These are phyloP conservation scores for Garrulus glandarius DNA, from an alignment of 2,797 vertebrate genomes.

Conservation along the genomic window DNA sequence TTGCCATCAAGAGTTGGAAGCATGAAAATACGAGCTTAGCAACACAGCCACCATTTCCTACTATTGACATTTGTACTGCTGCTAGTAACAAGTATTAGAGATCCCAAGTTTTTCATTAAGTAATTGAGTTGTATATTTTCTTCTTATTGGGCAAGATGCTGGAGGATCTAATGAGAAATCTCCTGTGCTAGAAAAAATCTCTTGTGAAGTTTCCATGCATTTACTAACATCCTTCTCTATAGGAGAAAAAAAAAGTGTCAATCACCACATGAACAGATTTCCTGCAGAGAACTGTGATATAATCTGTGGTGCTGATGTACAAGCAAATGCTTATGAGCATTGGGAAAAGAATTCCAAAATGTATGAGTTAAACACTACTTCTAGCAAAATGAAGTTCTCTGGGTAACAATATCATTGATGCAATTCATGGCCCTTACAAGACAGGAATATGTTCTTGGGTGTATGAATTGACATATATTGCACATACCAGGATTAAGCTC, in stretches of 20 bases:
- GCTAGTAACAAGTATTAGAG: neutral
- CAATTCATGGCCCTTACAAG: neutral
- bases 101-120: neutral
- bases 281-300: neutral
- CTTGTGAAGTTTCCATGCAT: neutral
- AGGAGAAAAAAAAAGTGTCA: neutral
- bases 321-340: neutral
- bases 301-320: neutral
- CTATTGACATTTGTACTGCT: neutral
- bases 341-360: neutral
- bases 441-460: neutral
- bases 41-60: neutral
- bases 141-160: neutral
- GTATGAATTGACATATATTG: neutral
- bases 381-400: neutral
- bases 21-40: neutral
- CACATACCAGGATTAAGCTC: neutral
- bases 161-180: neutral
- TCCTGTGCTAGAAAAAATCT: neutral
- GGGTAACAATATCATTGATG: neutral
- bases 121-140: neutral
- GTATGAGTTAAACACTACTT: neutral
- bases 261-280: neutral
- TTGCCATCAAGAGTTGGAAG: accelerated
- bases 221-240: neutral